Evolutionary conservation across 2,888 invertebrate species (phyloP).

Genomic region (Diadegma fenestrale): DNA sequence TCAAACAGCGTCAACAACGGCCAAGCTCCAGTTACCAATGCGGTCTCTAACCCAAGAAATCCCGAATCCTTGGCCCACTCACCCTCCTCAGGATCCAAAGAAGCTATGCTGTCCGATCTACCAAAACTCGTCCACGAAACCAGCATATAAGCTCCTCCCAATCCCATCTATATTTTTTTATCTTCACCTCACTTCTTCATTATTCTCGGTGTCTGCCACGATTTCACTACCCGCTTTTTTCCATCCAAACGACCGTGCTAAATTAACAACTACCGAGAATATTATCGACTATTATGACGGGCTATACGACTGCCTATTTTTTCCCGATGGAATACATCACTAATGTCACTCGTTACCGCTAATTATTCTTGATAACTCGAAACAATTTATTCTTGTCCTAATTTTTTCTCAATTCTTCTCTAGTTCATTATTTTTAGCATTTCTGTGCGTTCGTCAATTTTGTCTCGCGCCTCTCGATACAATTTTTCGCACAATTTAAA

Average conservation of each 20-base stretch:
- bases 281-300: no score
- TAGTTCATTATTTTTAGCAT: no score
- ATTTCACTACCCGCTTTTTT: background rate
- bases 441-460: no score
- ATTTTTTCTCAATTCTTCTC: no score
- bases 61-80: constrained; percentile 79
- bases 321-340: no score
- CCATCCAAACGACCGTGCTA: no score
- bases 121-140: constrained; percentile 90
- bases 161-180: background rate
- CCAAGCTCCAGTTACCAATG: constrained; percentile 64
- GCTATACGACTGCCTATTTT: no score
- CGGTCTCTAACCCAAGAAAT: constrained; percentile 76
- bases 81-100: constrained; percentile 82
- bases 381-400: no score
- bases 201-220: background rate
- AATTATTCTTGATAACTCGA: no score
- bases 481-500: no score
- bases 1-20: constrained; percentile 74
- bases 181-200: background rate
- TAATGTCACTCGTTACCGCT: no score
- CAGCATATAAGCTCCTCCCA: constrained; percentile 86
- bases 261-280: background rate
- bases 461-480: no score
- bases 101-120: constrained; percentile 86